Evolutionary conservation across 35 echinoderm and acorn worm species (phyloP), one percentile per base, ranked within the genome.

Genomic region (Diadema setosum): DNA sequence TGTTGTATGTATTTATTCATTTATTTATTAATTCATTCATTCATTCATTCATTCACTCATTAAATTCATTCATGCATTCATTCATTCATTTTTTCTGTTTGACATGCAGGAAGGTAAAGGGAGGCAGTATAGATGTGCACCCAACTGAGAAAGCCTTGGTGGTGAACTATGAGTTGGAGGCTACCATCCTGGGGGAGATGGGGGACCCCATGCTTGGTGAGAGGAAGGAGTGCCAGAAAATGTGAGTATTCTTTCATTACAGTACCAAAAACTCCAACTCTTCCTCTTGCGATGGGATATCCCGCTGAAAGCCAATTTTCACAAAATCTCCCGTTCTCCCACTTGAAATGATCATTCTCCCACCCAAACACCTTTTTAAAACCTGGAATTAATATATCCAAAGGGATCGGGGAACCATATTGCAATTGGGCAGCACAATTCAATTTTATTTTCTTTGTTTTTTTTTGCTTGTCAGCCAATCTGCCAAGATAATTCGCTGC

Each of bases 161-260:
- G 17, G 96, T 98, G 21, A 90, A 98, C 85, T 98, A 98, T 98
- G 96, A 98, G 57, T 60, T 98, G 70, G 96, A 98, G 56, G 96
- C 96, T 5, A 98, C 96, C 18, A 98, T 98, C 85, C 82, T 98
- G 30, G 96, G 92, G 39, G 96, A 98, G 67, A 90, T 93, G 49
- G 96, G 96, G 2, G 96, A 98, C 84, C 92, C 92, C 21, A 98
- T 98, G 96, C 89, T 98, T 24, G 96, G 96, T 45, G 96, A 98
- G 64, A 98, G 96, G 81, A 98, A 98, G 55, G 96, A 98, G 90
- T 98, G 96, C 63, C 96, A 98, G 83, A 98, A 98, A 86, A 98
- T 98, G 96, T 98, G 80, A 91, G 92, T 39, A 42, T 0, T 40
- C n/a, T n/a, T n/a, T n/a, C n/a, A n/a, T n/a, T n/a, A n/a, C n/a